These are phyloP conservation scores for Dendropsophus ebraccatus DNA, from an alignment of 2,113 vertebrate species.

Conservation along the genomic window DNA sequence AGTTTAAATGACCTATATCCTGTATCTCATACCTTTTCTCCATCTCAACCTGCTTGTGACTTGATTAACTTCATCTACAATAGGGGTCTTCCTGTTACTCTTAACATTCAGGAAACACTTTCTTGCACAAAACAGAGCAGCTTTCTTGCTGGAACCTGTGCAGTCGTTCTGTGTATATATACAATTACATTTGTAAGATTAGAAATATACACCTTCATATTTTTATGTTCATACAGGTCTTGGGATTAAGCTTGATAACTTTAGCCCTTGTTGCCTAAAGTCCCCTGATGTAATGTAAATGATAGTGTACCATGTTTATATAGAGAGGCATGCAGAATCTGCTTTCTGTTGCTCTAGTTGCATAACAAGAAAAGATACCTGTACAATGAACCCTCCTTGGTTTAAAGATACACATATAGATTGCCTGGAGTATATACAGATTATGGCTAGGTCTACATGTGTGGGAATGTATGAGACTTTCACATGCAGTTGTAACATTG, in stretches of 20 bases:
- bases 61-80: not conserved
- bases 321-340: conserved; percentile 4
- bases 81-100: not conserved
- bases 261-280: no score
- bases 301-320: not conserved
- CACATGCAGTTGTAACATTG: not conserved
- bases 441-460: not conserved
- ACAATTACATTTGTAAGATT: conserved; percentile 18
- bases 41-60: not conserved
- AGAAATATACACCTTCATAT: not conserved
- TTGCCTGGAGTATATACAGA: not conserved
- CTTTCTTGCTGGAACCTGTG: not conserved
- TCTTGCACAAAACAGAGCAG: not conserved
- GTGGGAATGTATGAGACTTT: not conserved
- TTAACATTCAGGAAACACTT: not conserved
- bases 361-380: not conserved
- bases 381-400: not conserved
- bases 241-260: no score
- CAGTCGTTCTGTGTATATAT: not conserved
- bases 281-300: not conserved
- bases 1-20: not conserved
- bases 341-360: not conserved
- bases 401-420: conserved; percentile 5
- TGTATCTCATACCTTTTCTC: not conserved
- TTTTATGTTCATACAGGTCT: not conserved